Conservation (phyloP, 2,113 vertebrate genomes). For the Nothobranchius furzeri region DNA sequence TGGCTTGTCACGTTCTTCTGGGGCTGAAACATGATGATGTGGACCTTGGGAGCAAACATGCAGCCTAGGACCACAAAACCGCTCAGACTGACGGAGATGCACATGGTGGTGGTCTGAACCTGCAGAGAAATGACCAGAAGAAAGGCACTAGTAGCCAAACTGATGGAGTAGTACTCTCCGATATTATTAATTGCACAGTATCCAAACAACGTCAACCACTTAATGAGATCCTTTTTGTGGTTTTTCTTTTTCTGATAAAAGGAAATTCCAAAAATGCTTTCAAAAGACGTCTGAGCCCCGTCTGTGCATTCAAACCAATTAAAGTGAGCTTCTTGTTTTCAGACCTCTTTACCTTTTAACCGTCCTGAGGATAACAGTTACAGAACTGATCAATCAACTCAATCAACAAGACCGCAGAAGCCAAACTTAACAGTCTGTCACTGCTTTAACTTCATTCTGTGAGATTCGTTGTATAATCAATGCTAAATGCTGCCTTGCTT, state of each 20-base stretch:
- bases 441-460: constrained; percentile 33
- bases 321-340: constrained; percentile 29
- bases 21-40: constrained; percentile 98
- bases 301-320: constrained; percentile 2
- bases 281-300: neutral
- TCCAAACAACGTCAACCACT: neutral
- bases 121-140: constrained; percentile 57
- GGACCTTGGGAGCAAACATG: constrained; percentile 97
- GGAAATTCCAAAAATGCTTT: neutral
- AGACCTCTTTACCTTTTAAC: constrained; percentile 31
- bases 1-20: constrained; percentile 98
- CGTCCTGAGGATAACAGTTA: constrained; percentile 46
- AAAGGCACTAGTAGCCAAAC: constrained; percentile 22
- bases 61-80: constrained; percentile 98
- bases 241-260: neutral
- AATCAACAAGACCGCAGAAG: constrained; percentile 38
- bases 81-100: constrained; percentile 97
- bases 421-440: constrained; percentile 26
- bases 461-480: constrained; percentile 27
- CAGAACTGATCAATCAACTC: constrained; percentile 57
- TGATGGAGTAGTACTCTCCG: neutral
- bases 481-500: constrained; percentile 21
- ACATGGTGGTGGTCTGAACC: constrained; percentile 99
- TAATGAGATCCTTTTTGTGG: too few species aligned
- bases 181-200: neutral